Evolutionary conservation across 1,140 invertebrate genomes (phyloP).

Genomic region (Megathymus violae): DNA sequence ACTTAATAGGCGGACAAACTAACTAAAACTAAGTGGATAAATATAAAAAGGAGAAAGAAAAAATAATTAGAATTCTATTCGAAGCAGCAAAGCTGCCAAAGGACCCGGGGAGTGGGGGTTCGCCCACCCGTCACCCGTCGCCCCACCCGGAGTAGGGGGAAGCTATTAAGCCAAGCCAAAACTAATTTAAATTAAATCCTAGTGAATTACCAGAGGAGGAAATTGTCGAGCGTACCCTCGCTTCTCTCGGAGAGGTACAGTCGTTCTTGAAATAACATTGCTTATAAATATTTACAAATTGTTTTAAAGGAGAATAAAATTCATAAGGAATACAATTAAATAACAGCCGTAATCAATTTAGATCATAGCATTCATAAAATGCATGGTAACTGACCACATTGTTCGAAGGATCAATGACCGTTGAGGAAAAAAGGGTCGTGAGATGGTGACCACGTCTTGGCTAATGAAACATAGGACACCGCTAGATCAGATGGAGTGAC

Average conservation of each 20-base stretch:
- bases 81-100: constrained; percentile 47
- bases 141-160: constrained; percentile 57
- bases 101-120: constrained; percentile 57
- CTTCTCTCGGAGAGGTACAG: constrained; percentile 67
- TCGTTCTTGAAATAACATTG: constrained; percentile 36
- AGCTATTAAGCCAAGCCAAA: constrained; percentile 85
- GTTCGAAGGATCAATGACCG: too few species aligned
- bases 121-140: constrained; percentile 39
- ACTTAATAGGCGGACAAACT: constrained; percentile 27
- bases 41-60: constrained; percentile 35
- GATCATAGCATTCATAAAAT: too few species aligned
- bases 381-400: too few species aligned
- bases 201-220: constrained; percentile 84
- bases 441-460: too few species aligned
- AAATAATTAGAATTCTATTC: constrained; percentile 47
- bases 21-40: constrained; percentile 32
- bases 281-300: constrained; percentile 8
- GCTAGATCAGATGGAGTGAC: too few species aligned
- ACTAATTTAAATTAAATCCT: constrained; percentile 86
- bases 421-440: too few species aligned
- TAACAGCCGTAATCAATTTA: too few species aligned
- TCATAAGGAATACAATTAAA: too few species aligned
- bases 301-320: too few species aligned
- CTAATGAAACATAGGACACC: too few species aligned
- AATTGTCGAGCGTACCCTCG: constrained; percentile 81